Evolutionary conservation across 2,888 invertebrate species (phyloP).

Genomic region (Lutraria lutraria): DNA sequence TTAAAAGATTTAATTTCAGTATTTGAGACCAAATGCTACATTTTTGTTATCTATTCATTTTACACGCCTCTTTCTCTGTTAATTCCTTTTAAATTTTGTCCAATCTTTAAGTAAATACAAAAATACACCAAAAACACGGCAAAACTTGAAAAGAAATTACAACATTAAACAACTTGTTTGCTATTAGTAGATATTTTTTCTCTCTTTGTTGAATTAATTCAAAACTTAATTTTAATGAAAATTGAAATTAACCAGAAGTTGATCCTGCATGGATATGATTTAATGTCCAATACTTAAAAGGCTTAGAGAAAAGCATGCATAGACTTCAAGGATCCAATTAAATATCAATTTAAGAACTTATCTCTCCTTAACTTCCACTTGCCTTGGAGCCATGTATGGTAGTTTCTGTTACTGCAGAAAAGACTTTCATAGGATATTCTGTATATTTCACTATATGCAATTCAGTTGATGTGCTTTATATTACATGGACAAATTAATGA

Average conservation of each 20-base stretch:
- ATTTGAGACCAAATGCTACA: conserved; percentile 50
- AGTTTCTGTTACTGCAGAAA: no score
- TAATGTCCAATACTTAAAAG: background rate
- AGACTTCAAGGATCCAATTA: background rate
- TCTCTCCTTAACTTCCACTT: background rate
- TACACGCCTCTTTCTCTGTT: conserved; percentile 28
- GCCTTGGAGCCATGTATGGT: no score
- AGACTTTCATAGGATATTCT: no score
- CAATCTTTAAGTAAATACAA: conserved; percentile 47
- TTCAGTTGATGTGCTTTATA: no score
- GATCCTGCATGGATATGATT: background rate
- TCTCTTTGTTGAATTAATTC: conserved; percentile 12
- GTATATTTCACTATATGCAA: no score
- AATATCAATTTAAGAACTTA: background rate
- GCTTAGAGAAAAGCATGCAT: background rate
- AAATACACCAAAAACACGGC: conserved; percentile 26
- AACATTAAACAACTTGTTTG: conserved; percentile 16
- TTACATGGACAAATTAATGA: no score
- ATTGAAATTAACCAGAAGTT: background rate
- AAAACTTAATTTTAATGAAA: background rate
- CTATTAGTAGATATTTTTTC: background rate
- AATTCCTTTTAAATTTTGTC: conserved; percentile 48
- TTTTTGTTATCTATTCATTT: conserved; percentile 56
- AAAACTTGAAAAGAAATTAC: background rate
- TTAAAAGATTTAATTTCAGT: conserved; percentile 63